phyloP scores from a whole-genome alignment of 2,888 invertebrate species.

The Acholoe squamosa region DNA sequence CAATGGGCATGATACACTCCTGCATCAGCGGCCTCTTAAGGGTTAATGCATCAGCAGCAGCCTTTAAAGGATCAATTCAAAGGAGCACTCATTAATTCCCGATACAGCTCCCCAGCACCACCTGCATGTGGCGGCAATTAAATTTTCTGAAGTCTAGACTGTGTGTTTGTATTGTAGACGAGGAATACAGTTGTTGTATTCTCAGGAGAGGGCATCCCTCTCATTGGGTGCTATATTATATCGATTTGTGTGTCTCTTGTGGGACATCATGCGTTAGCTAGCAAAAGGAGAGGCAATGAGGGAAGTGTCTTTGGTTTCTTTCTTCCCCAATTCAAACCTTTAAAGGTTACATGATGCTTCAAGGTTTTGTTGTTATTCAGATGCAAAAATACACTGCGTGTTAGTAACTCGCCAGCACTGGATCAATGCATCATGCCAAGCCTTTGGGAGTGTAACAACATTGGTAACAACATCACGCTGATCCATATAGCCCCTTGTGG shows the following conservation, averaged over 20 bases:
- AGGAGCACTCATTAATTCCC: neutral
- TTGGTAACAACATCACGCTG: no score
- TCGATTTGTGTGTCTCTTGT: neutral
- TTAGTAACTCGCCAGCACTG: no score
- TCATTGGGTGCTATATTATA: neutral
- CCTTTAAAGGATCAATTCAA: neutral
- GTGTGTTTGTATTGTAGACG: neutral
- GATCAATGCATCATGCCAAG: no score
- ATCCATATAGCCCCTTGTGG: no score
- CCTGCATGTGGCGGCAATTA: constrained; percentile 6
- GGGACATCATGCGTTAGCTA: constrained; percentile 17
- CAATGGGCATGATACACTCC: no score
- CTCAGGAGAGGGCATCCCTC: neutral
- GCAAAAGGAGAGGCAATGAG: neutral
- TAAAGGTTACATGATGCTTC: no score
- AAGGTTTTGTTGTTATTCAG: no score
- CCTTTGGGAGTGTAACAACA: no score
- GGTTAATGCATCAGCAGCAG: neutral
- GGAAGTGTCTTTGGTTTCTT: neutral
- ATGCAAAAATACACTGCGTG: no score
- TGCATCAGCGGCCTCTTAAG: neutral
- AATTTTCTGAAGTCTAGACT: neutral
- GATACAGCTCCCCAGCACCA: neutral
- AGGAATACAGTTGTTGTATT: constrained; percentile 10
- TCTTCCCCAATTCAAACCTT: neutral